A percentile compares a stretch with the other conserved stretches of the same genome.
phyloP scores from a whole-genome alignment of 2,113 vertebrate genomes.

The Melanocharis versteri region DNA sequence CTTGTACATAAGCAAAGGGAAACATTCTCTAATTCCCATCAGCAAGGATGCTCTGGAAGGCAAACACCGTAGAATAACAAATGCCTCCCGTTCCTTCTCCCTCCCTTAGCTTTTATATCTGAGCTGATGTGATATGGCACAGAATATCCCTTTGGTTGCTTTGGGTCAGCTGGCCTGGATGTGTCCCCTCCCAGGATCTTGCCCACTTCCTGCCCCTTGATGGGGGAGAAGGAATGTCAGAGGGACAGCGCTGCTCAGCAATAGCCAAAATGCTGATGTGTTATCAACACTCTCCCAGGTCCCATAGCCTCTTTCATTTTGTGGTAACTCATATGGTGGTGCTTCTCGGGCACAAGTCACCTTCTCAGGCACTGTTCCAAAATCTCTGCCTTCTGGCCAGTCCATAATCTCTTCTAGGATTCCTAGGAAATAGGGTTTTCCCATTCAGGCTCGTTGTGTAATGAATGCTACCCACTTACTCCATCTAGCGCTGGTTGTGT shows the following conservation, averaged over 20 bases:
- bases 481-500: not conserved
- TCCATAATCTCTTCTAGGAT: not conserved
- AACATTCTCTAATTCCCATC: not conserved
- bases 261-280: not conserved
- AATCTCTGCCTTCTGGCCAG: not conserved
- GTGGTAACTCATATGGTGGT: not conserved
- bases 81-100: not conserved
- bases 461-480: not conserved
- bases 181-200: not conserved
- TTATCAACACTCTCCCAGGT: not conserved
- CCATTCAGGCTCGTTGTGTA: not conserved
- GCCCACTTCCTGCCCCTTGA: not conserved
- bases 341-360: not conserved
- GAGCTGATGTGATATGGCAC: not conserved
- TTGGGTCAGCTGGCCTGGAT: not conserved
- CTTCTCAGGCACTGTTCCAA: not conserved
- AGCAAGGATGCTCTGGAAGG: not conserved
- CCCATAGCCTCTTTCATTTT: not conserved
- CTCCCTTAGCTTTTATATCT: not conserved
- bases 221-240: not conserved
- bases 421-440: not conserved
- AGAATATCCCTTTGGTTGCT: not conserved
- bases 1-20: not conserved
- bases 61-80: not conserved
- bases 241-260: fast-evolving